Evolutionary conservation across 2,888 invertebrate genomes (phyloP).

Genomic region (Eueremaeus valkanovi): DNA sequence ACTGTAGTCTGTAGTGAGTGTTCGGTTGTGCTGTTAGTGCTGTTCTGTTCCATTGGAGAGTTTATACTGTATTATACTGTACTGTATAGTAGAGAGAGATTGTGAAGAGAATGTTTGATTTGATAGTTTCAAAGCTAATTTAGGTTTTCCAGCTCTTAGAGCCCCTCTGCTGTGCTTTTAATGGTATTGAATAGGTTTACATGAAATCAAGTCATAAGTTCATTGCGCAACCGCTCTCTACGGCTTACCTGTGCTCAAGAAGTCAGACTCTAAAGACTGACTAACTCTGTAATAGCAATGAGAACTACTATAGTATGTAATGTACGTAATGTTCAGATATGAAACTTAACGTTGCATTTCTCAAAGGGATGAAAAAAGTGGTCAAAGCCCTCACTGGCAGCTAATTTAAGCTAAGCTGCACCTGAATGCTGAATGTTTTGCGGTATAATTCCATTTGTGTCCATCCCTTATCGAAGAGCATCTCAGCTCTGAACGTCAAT

Average conservation of each 20-base stretch:
- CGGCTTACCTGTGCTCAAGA: background rate
- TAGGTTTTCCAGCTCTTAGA: constrained; percentile 6
- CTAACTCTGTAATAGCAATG: too few species aligned
- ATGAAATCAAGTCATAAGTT: constrained; percentile 18
- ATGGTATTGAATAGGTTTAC: constrained; percentile 24
- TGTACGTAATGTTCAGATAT: background rate
- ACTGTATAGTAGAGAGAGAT: too few species aligned
- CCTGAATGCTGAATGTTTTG: constrained; percentile 4
- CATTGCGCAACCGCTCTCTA: constrained; percentile 27
- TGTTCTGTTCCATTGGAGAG: background rate
- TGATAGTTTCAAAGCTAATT: constrained; percentile 9
- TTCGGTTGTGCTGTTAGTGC: background rate
- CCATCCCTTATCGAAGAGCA: constrained; percentile 33
- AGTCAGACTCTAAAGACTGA: too few species aligned
- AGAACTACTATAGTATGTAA: too few species aligned
- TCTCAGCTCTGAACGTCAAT: constrained; percentile 33
- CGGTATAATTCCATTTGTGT: constrained; percentile 25
- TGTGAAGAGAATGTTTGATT: background rate
- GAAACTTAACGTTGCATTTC: constrained; percentile 27
- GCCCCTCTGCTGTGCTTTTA: constrained; percentile 22
- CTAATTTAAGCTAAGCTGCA: constrained; percentile 33
- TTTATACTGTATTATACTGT: too few species aligned
- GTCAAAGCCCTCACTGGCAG: constrained; percentile 29
- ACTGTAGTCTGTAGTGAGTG: too few species aligned
- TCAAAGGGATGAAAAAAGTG: constrained; percentile 33